Percentiles rank a stretch among this genome's conserved stretches.
phyloP scores from a whole-genome alignment of 2,888 invertebrate genomes.

The Ochlodes sylvanus region DNA sequence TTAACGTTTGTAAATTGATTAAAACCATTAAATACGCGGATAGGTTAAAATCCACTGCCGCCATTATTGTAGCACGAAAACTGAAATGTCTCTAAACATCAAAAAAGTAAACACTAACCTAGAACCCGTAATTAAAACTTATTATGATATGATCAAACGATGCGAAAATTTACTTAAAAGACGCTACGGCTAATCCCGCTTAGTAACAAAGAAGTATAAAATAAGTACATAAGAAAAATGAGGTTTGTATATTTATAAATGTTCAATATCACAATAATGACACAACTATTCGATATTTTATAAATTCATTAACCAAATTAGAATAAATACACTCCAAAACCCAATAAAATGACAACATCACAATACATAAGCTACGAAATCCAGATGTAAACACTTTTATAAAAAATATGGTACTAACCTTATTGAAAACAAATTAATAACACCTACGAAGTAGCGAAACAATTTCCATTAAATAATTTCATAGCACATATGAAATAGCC shows the following conservation, averaged over 20 bases:
- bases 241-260: conserved; percentile 73
- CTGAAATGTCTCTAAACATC: conserved; percentile 83
- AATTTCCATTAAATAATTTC: conserved; percentile 75
- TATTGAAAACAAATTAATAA: conserved; percentile 62
- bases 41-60: conserved; percentile 83
- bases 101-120: conserved; percentile 81
- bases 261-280: conserved; percentile 53
- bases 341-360: conserved; percentile 80
- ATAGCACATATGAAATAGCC: conserved; percentile 76
- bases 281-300: conserved; percentile 47
- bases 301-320: conserved; percentile 41
- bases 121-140: conserved; percentile 49
- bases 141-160: conserved; percentile 45
- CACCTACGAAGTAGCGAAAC: conserved; percentile 73
- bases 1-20: conserved; percentile 49
- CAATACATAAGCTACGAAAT: conserved; percentile 85
- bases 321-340: conserved; percentile 63
- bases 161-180: conserved; percentile 43
- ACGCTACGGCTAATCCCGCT: conserved; percentile 53
- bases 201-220: conserved; percentile 75
- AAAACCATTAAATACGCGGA: conserved; percentile 68
- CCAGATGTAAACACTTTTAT: conserved; percentile 91
- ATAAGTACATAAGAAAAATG: conserved; percentile 74
- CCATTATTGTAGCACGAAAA: conserved; percentile 84
- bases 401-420: conserved; percentile 75